Evolutionary conservation across 2,888 invertebrate species (phyloP).

Genomic region (Eledona agricola): DNA sequence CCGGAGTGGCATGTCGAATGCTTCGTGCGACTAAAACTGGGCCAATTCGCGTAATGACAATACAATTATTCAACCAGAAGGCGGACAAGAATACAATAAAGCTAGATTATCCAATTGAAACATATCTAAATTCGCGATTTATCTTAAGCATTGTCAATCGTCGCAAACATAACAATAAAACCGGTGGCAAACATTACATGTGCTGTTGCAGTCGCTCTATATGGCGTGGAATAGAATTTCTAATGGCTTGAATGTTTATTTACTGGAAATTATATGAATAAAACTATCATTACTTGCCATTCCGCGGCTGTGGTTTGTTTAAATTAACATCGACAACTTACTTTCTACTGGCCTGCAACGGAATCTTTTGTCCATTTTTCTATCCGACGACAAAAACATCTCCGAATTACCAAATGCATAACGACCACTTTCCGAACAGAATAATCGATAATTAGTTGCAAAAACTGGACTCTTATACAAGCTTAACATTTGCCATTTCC

Average conservation of each 20-base stretch:
- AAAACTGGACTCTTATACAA: slow-evolving; percentile 6
- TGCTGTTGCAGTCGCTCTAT: slow-evolving; percentile 49
- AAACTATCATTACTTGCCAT: slow-evolving; percentile 55
- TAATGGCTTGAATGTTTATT: slow-evolving; percentile 55
- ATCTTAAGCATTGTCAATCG: slow-evolving; percentile 58
- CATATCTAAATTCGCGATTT: slow-evolving; percentile 56
- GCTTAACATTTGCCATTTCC: slow-evolving; percentile 16
- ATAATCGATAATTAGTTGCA: slow-evolving; percentile 7
- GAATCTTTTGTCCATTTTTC: slow-evolving; percentile 32
- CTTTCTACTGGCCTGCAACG: slow-evolving; percentile 39
- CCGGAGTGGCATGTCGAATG: slow-evolving; percentile 13
- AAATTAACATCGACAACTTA: slow-evolving; percentile 54
- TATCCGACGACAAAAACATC: slow-evolving; percentile 11
- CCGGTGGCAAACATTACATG: slow-evolving; percentile 52
- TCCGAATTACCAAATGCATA: slow-evolving; percentile 16
- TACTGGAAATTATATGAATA: slow-evolving; percentile 56
- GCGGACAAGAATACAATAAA: slow-evolving; percentile 50
- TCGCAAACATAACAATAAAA: slow-evolving; percentile 56
- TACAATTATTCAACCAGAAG: slow-evolving; percentile 45
- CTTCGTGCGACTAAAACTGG: slow-evolving; percentile 24
- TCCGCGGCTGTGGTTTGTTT: slow-evolving; percentile 50
- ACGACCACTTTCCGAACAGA: slow-evolving; percentile 11
- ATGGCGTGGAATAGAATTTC: slow-evolving; percentile 47
- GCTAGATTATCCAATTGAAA: slow-evolving; percentile 53
- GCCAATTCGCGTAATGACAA: slow-evolving; percentile 41